Evolutionary conservation across 2,888 invertebrate species (phyloP).

Genomic region (Galeruca laticollis): DNA sequence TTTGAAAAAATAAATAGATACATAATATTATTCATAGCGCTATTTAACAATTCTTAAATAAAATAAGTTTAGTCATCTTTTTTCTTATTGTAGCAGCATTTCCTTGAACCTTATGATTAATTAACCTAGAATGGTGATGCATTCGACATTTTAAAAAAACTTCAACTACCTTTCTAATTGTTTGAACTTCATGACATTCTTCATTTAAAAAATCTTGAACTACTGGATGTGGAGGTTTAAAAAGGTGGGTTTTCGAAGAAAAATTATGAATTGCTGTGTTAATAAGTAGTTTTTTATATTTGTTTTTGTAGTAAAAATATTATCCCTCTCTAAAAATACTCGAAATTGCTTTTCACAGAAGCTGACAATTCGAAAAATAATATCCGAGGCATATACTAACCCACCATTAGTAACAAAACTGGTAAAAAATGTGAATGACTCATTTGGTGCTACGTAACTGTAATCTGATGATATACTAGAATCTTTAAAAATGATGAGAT

Average conservation of each 20-base stretch:
- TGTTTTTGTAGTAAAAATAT: not conserved
- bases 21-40: no score
- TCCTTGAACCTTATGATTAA: slow-evolving; percentile 22
- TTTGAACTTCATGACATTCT: slow-evolving; percentile 32
- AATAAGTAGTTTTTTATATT: not conserved
- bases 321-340: no score
- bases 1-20: no score
- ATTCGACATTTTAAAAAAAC: slow-evolving; percentile 30
- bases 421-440: slow-evolving; percentile 18
- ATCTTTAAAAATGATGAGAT: slow-evolving; percentile 8
- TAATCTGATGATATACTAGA: not conserved
- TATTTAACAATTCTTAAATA: slow-evolving; percentile 2
- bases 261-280: slow-evolving; percentile 21
- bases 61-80: slow-evolving; percentile 22
- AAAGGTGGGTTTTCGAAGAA: slow-evolving; percentile 15
- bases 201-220: slow-evolving; percentile 30
- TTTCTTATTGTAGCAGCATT: slow-evolving; percentile 10
- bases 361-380: not conserved
- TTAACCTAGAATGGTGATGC: slow-evolving; percentile 15
- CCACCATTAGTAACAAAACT: not conserved
- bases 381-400: not conserved
- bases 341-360: no score
- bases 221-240: slow-evolving; percentile 27
- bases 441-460: slow-evolving; percentile 12
- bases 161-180: slow-evolving; percentile 20